phyloP scores from a whole-genome alignment of 2,797 vertebrate species.

The Hozukius guyotensis region DNA sequence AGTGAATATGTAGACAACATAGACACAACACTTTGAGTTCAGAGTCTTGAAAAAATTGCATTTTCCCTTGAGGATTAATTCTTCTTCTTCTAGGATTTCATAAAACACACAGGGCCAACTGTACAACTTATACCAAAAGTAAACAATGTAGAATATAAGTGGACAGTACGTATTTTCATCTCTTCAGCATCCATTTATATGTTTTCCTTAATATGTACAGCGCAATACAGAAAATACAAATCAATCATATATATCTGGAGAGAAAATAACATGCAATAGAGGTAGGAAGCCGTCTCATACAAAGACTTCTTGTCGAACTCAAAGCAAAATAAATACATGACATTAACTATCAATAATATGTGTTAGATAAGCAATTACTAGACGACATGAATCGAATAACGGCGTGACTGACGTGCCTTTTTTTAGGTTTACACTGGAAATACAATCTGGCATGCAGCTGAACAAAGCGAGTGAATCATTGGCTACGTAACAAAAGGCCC shows the following conservation, averaged over 20 bases:
- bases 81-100: background rate
- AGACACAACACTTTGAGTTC: background rate
- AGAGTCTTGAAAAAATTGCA: background rate
- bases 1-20: background rate
- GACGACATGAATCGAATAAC: background rate
- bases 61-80: too few relatives aligned
- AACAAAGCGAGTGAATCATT: conserved; percentile 52
- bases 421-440: background rate
- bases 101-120: background rate
- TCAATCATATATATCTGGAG: background rate
- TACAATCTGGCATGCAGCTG: background rate
- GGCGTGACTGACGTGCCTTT: rapidly evolving
- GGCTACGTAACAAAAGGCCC: conserved; percentile 33
- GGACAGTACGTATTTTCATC: background rate
- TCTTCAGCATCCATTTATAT: background rate
- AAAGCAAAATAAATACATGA: background rate
- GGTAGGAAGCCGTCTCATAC: background rate
- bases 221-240: background rate
- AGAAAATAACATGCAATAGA: background rate
- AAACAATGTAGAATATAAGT: background rate
- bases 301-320: background rate
- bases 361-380: background rate
- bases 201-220: background rate
- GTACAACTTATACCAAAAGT: background rate
- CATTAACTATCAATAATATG: background rate